These are phyloP conservation scores for Drosophila triauraria DNA, from an alignment of 1,140 invertebrate genomes.

Conservation along the genomic window DNA sequence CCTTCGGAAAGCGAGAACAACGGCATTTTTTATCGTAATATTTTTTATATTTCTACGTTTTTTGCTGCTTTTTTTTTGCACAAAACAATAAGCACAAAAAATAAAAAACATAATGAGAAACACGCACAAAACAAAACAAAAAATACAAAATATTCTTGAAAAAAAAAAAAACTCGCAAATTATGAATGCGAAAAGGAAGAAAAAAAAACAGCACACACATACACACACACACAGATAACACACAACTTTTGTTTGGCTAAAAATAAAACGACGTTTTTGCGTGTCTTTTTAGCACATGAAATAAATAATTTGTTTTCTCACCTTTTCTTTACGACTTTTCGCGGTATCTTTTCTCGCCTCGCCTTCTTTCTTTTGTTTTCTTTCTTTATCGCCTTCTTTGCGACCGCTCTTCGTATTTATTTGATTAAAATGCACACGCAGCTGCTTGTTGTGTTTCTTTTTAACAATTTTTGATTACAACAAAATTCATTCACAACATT, in stretches of 20 bases:
- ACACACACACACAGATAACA: conserved; percentile 46
- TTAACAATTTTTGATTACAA: not conserved
- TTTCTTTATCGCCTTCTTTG: conserved; percentile 28
- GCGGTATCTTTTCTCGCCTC: conserved; percentile 33
- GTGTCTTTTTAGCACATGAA: conserved; percentile 72
- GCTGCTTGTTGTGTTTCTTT: conserved; percentile 14
- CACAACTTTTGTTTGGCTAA: conserved; percentile 60
- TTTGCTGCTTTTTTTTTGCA: conserved; percentile 32
- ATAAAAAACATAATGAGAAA: conserved; percentile 23
- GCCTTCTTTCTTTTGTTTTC: conserved; percentile 19
- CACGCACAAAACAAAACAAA: conserved; percentile 34
- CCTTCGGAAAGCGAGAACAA: conserved; percentile 59
- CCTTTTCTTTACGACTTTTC: conserved; percentile 70
- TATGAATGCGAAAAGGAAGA: conserved; percentile 35
- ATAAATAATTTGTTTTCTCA: conserved; percentile 76
- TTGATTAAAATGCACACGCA: conserved; percentile 26
- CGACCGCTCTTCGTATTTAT: conserved; percentile 32
- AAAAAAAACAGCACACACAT: conserved; percentile 37
- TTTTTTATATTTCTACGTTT: conserved; percentile 26
- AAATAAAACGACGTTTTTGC: conserved; percentile 61
- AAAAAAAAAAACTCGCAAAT: conserved; percentile 17
- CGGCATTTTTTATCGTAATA: conserved; percentile 72
- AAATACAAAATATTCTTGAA: conserved; percentile 27
- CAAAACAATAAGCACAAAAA: conserved; percentile 30
- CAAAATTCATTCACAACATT: conserved; percentile 48